phyloP scores from a whole-genome alignment of 2,113 vertebrate genomes.

The Ctenomys sociabilis region DNA sequence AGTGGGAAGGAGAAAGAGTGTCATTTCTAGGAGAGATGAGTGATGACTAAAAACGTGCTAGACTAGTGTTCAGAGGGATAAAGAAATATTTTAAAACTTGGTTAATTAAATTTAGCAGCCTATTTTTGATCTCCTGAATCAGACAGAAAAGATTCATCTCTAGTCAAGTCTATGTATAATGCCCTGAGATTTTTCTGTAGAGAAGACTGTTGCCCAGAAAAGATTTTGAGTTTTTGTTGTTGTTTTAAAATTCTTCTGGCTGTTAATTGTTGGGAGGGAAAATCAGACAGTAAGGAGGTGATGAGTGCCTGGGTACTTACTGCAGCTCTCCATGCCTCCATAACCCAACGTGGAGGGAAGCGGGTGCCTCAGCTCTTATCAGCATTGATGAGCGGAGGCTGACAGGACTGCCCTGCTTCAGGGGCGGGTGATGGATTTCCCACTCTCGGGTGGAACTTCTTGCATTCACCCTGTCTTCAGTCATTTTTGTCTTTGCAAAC shows the following conservation, averaged over 20 bases:
- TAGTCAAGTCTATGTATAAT: neutral
- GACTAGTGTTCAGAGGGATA: neutral
- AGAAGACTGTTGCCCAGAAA: neutral
- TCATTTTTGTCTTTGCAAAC: neutral
- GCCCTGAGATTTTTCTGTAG: neutral
- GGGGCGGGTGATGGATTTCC: neutral
- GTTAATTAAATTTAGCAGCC: neutral
- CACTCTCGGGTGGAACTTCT: neutral
- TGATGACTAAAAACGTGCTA: neutral
- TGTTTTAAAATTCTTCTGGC: neutral
- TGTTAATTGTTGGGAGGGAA: neutral
- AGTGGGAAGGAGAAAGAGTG: neutral
- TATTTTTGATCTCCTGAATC: neutral
- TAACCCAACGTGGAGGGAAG: too few relatives aligned
- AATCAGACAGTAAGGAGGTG: neutral
- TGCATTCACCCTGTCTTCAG: neutral
- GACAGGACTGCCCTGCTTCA: neutral
- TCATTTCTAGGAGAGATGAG: neutral
- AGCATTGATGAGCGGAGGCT: neutral
- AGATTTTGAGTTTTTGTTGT: neutral
- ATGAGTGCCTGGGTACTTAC: too few relatives aligned
- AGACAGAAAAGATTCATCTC: neutral
- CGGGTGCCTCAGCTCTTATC: neutral
- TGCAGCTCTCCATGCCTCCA: neutral
- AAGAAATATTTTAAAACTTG: neutral